phyloP scores from a whole-genome alignment of 2,113 vertebrate species.

The Ptychochromis oligacanthus region DNA sequence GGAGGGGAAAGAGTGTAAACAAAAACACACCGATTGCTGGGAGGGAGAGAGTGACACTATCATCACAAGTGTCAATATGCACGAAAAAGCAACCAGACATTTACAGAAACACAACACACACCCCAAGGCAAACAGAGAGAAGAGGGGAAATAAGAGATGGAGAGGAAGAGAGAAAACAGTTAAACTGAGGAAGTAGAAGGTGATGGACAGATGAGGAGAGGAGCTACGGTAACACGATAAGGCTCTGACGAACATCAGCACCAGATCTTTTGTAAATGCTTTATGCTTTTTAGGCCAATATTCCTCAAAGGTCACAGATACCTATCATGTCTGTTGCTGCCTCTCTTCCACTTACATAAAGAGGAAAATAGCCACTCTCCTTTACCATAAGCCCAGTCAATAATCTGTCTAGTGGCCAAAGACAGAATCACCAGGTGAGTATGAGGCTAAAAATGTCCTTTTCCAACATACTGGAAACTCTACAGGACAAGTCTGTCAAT shows the following conservation, averaged over 20 bases:
- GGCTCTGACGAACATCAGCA: background rate
- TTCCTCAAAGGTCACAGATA: background rate
- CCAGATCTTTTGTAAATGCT: background rate
- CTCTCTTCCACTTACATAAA: background rate
- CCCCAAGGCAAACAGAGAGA: conserved; percentile 7
- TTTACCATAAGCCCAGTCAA: background rate
- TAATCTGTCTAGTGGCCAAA: rapidly evolving
- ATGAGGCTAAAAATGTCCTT: background rate
- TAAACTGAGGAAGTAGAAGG: background rate
- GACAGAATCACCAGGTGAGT: background rate
- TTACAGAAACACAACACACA: background rate
- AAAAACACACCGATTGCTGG: conserved; percentile 45
- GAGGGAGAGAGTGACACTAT: conserved; percentile 21
- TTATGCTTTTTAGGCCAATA: background rate
- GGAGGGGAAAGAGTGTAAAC: conserved; percentile 51
- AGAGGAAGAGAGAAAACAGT: background rate
- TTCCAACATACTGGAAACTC: background rate
- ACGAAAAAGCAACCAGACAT: background rate
- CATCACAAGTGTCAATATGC: background rate
- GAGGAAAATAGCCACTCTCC: background rate
- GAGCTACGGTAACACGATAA: background rate
- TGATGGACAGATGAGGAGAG: background rate
- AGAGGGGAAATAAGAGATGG: background rate
- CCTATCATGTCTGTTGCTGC: background rate
- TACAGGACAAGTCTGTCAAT: too few species aligned